Evolutionary conservation across 2,888 invertebrate species (phyloP).

Genomic region (Lutraria lutraria): DNA sequence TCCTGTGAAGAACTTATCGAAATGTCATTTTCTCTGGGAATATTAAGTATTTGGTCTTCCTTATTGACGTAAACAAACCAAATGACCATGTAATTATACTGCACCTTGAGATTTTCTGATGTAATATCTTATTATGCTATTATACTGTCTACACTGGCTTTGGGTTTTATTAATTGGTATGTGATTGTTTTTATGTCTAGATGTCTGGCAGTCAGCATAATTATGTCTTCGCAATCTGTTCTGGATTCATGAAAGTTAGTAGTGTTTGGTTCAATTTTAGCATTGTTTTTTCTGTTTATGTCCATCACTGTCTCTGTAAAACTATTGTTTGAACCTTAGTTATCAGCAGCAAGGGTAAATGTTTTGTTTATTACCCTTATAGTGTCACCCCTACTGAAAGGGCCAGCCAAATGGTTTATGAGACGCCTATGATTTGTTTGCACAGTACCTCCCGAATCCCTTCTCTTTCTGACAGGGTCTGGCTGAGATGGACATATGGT

Average conservation of each 20-base stretch:
- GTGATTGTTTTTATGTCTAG: background rate
- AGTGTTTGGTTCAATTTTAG: background rate
- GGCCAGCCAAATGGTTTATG: too few species aligned
- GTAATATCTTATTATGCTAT: background rate
- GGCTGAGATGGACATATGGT: too few species aligned
- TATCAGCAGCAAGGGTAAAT: background rate
- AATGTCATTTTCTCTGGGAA: background rate
- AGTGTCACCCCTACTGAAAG: too few species aligned
- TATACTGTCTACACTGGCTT: background rate
- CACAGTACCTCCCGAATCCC: too few species aligned
- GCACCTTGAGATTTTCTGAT: background rate
- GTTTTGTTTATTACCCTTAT: too few species aligned
- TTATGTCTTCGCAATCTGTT: background rate
- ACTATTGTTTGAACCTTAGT: background rate
- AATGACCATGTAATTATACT: background rate
- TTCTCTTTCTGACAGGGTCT: too few species aligned
- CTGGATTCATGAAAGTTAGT: background rate
- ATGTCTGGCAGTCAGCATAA: background rate
- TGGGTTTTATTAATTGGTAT: constrained; percentile 6
- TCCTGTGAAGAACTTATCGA: background rate
- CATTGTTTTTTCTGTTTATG: background rate
- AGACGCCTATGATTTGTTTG: too few species aligned
- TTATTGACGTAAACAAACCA: background rate
- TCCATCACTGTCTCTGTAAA: background rate
- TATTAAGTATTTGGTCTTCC: background rate